Percentiles rank a stretch among this genome's conserved stretches.
Evolutionary conservation across 2,797 vertebrate genomes (phyloP).

Genomic region (Poeciliopsis infans): DNA sequence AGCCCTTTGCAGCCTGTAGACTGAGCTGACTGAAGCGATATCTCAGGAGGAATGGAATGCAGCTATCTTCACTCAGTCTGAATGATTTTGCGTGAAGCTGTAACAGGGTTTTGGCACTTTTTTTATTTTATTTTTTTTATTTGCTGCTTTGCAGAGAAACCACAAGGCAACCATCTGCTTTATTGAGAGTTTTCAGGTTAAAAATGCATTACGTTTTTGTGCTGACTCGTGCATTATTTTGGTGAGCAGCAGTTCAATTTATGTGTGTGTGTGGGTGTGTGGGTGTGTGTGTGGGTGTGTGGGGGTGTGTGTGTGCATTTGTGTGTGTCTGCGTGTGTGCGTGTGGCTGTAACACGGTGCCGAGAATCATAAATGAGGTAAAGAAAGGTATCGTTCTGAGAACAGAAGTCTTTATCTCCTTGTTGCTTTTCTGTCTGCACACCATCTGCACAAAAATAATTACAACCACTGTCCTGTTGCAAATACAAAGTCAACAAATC

Average conservation of each 20-base stretch:
- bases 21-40: slow-evolving; percentile 4
- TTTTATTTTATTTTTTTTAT: background rate
- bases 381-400: background rate
- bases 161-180: slow-evolving; percentile 27
- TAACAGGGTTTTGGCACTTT: background rate
- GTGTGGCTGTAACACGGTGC: background rate
- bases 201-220: slow-evolving; percentile 22
- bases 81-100: background rate
- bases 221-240: slow-evolving; percentile 44
- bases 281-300: no score
- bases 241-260: slow-evolving; percentile 16
- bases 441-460: background rate
- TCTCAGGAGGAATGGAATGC: background rate
- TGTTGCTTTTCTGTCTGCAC: background rate
- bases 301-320: background rate
- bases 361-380: background rate
- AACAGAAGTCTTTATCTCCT: background rate
- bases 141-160: slow-evolving; percentile 11
- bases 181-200: slow-evolving; percentile 12
- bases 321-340: background rate
- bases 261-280: background rate
- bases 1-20: slow-evolving; percentile 7
- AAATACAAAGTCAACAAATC: background rate
- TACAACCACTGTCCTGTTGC: background rate
- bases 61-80: background rate